Percentiles rank a stretch among this genome's conserved stretches.
Evolutionary conservation across 2,888 invertebrate genomes (phyloP).

Genomic region (Rhodophaea formosa): DNA sequence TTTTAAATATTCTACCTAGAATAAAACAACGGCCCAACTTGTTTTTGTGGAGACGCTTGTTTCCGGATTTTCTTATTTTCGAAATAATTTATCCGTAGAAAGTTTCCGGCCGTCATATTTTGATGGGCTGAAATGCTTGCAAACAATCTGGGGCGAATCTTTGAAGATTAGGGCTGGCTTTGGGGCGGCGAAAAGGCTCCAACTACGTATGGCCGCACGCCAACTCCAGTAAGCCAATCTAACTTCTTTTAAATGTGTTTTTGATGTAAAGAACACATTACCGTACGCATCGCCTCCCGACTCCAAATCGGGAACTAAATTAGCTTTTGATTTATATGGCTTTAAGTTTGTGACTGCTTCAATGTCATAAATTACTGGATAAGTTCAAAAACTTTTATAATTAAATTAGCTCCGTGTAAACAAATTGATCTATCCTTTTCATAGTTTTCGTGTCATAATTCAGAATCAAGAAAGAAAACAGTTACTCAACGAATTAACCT

Average conservation of each 20-base stretch:
- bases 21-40: neutral
- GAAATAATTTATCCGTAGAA: constrained; percentile 64
- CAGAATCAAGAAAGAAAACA: constrained; percentile 4
- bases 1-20: neutral
- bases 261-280: constrained; percentile 79
- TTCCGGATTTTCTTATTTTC: constrained; percentile 35
- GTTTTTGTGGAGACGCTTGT: constrained; percentile 7
- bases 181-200: constrained; percentile 69
- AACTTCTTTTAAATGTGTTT: constrained; percentile 82
- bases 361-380: neutral
- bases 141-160: constrained; percentile 77
- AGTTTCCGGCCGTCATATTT: constrained; percentile 67
- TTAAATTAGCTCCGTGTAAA: constrained; percentile 1
- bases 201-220: constrained; percentile 72
- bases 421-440: neutral
- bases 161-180: constrained; percentile 72
- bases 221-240: constrained; percentile 80
- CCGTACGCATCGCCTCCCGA: constrained; percentile 65
- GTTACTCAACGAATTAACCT: constrained; percentile 8
- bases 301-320: constrained; percentile 69
- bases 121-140: constrained; percentile 69
- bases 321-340: constrained; percentile 73
- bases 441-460: neutral
- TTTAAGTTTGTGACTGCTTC: constrained; percentile 45
- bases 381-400: neutral